Percentiles rank a stretch among this genome's conserved stretches.
Evolutionary conservation across 2,888 invertebrate genomes (phyloP).

Genomic region (Biston stratarius): DNA sequence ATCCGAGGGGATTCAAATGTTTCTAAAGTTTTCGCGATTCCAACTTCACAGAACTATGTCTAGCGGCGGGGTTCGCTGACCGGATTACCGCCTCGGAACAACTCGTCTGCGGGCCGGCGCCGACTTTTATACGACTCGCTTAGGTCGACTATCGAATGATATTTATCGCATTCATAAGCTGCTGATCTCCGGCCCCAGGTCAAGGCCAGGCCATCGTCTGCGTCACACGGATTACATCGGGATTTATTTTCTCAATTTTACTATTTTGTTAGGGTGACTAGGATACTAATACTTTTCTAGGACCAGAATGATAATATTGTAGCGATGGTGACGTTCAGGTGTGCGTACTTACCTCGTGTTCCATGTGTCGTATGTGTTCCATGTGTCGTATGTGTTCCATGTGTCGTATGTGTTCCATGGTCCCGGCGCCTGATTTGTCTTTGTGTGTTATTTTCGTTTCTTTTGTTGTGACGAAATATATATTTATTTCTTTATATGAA

Average conservation of each 20-base stretch:
- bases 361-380: too few relatives aligned
- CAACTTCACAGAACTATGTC: conserved; percentile 19
- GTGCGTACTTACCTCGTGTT: too few relatives aligned
- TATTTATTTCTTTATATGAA: too few relatives aligned
- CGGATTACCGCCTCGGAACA: not conserved
- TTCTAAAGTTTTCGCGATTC: conserved; percentile 13
- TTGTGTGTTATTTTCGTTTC: too few relatives aligned
- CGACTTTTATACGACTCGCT: conserved; percentile 6
- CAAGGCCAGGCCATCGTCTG: not conserved
- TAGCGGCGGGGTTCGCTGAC: conserved; percentile 15
- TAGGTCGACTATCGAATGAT: not conserved
- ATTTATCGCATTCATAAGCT: not conserved
- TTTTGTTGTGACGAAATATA: too few relatives aligned
- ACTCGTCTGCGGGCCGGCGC: not conserved
- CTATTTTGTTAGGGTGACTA: not conserved
- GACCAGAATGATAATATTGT: not conserved
- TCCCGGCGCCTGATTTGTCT: too few relatives aligned
- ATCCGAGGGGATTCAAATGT: conserved; percentile 4
- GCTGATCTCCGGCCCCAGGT: not conserved
- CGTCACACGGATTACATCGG: not conserved
- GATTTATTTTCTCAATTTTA: not conserved
- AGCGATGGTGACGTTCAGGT: not conserved
- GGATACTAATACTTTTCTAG: not conserved
- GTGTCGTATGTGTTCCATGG: too few relatives aligned
- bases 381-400: too few relatives aligned